phyloP scores from a whole-genome alignment of 2,797 vertebrate genomes.

The Pseudochaenichthys georgianus region DNA sequence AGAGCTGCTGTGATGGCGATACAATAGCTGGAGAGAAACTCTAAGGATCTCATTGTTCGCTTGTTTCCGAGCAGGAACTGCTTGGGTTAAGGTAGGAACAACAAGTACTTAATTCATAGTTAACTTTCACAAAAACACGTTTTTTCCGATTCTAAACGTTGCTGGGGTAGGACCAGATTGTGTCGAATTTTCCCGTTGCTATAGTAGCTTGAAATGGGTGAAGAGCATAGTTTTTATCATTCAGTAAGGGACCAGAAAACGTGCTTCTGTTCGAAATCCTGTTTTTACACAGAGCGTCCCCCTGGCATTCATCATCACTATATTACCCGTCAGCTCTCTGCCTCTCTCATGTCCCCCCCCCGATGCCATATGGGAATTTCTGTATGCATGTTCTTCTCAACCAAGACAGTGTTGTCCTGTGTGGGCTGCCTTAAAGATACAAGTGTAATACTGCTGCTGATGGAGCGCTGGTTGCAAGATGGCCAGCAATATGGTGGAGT shows the following conservation, averaged over 20 bases:
- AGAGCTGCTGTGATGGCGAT: slow-evolving; percentile 55
- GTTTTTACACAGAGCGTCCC: slow-evolving; percentile 21
- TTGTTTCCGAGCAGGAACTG: slow-evolving; percentile 63
- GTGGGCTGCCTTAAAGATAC: slow-evolving; percentile 43
- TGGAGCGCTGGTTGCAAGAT: neutral
- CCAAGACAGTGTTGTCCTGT: slow-evolving; percentile 34
- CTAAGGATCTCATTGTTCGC: slow-evolving; percentile 60
- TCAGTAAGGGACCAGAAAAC: slow-evolving; percentile 9
- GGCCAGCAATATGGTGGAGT: slow-evolving; percentile 18
- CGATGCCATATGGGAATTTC: slow-evolving; percentile 33
- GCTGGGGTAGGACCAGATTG: slow-evolving; percentile 1
- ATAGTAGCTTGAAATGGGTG: slow-evolving; percentile 17
- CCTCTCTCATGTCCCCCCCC: slow-evolving; percentile 33
- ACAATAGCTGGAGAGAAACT: slow-evolving; percentile 68
- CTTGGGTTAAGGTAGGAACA: slow-evolving; percentile 55
- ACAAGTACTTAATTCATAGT: slow-evolving; percentile 48
- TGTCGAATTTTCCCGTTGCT: slow-evolving; percentile 38
- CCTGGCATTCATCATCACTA: slow-evolving; percentile 49
- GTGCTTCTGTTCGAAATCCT: slow-evolving; percentile 22
- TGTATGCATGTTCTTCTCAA: slow-evolving; percentile 34
- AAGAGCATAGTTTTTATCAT: slow-evolving; percentile 19
- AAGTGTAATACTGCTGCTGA: slow-evolving; percentile 27
- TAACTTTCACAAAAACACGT: slow-evolving; percentile 55
- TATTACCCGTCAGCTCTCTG: slow-evolving; percentile 53
- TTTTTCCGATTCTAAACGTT: slow-evolving; percentile 20